A percentile compares a stretch with the other conserved stretches of the same genome.
Conservation (phyloP, 2,113 vertebrate genomes). For the Mesocricetus auratus region DNA sequence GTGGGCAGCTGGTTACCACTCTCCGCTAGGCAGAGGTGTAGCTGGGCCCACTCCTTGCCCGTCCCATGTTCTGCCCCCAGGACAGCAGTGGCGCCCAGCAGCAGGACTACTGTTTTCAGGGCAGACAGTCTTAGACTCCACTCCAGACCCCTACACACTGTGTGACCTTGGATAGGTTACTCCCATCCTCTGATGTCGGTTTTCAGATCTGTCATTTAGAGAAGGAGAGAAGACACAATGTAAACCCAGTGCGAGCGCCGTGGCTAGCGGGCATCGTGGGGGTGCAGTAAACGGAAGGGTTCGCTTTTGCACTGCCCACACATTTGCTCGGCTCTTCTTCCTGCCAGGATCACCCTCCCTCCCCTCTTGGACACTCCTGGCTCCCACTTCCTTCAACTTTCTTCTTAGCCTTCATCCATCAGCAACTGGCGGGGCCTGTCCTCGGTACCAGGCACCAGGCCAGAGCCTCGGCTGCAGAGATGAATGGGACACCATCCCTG, state of each 20-base stretch:
- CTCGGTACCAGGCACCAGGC: conserved; percentile 19
- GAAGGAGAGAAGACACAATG: conserved; percentile 29
- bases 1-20: conserved; percentile 62
- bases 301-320: conserved; percentile 70
- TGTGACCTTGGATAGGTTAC: conserved; percentile 81
- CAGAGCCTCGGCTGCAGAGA: conserved; percentile 58
- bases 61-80: conserved; percentile 48
- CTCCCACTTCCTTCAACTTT: conserved; percentile 52
- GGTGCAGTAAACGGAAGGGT: conserved; percentile 9
- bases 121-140: conserved; percentile 24
- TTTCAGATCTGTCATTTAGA: conserved; percentile 34
- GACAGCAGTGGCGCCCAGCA: conserved; percentile 31
- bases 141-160: conserved; percentile 34
- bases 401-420: conserved; percentile 36
- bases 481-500: conserved; percentile 51
- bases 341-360: conserved; percentile 63
- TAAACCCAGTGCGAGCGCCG: neutral
- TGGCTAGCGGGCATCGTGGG: conserved; percentile 40
- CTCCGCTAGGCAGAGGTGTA: conserved; percentile 41
- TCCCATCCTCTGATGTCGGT: conserved; percentile 62
- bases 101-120: neutral
- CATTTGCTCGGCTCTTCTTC: conserved; percentile 46
- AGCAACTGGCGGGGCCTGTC: conserved; percentile 35
- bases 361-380: conserved; percentile 51
- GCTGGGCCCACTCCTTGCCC: conserved; percentile 43